Conservation (phyloP, 2,888 invertebrate species). For the Amphipoea oculea region DNA sequence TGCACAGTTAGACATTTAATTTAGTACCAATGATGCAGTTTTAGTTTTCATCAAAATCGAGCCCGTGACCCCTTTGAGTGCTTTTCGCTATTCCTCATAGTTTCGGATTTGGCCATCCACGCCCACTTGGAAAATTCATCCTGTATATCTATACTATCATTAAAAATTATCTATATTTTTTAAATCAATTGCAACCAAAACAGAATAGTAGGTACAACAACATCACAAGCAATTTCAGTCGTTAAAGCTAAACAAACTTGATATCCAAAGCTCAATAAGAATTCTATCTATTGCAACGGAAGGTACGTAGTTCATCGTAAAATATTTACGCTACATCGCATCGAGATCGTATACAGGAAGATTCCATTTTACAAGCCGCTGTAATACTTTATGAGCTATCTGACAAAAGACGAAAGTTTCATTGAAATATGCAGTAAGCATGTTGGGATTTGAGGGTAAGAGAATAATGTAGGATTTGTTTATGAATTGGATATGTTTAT, state of each 20-base stretch:
- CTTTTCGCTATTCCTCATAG: no score
- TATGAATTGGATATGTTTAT: conserved; percentile 11
- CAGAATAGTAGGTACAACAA: background rate
- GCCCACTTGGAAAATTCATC: no score
- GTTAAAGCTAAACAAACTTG: conserved; percentile 42
- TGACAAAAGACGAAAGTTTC: conserved; percentile 43
- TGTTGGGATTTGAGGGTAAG: conserved; percentile 18
- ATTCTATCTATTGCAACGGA: conserved; percentile 47
- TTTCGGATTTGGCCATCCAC: no score
- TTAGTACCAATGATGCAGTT: no score
- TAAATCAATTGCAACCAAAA: background rate
- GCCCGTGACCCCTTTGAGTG: no score
- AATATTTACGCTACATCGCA: conserved; percentile 58
- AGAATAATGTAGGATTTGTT: conserved; percentile 17
- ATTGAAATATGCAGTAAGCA: conserved; percentile 46
- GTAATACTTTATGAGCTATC: conserved; percentile 55
- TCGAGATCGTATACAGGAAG: conserved; percentile 36
- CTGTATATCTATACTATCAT: no score
- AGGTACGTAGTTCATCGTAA: conserved; percentile 45
- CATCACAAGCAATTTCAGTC: conserved; percentile 32
- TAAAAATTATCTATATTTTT: no score
- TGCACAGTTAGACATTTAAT: no score
- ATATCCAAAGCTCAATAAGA: conserved; percentile 33
- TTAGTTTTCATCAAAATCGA: no score
- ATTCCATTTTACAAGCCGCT: conserved; percentile 43